phyloP scores from a whole-genome alignment of 2,888 invertebrate species.

The Resseliella maxima region DNA sequence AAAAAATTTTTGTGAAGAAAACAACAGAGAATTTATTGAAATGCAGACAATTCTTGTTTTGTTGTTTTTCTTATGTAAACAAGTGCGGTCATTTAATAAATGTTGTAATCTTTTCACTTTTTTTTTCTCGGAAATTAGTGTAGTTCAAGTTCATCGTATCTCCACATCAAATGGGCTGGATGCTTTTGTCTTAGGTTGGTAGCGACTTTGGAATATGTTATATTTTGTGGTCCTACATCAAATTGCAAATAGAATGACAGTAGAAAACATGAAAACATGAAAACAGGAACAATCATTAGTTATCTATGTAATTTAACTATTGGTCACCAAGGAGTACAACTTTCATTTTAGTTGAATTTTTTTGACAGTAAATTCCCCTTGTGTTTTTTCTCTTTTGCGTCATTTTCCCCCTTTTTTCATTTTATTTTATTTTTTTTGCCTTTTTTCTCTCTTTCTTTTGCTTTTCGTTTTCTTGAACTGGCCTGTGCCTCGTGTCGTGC shows the following conservation, averaged over 20 bases:
- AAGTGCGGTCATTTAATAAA: neutral
- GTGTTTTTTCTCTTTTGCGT: no score
- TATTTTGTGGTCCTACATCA: neutral
- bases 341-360: constrained; percentile 1
- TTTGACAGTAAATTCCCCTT: neutral
- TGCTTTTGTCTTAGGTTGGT: neutral
- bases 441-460: neutral
- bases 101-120: neutral
- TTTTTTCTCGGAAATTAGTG: neutral
- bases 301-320: constrained; percentile 30
- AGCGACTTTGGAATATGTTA: neutral
- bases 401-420: no score
- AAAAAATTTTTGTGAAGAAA: neutral
- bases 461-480: neutral
- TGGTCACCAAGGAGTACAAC: constrained; percentile 14
- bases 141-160: neutral
- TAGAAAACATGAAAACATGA: neutral
- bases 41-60: neutral
- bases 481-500: no score
- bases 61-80: neutral
- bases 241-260: neutral
- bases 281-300: neutral
- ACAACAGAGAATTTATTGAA: constrained; percentile 30
- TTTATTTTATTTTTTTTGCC: no score
- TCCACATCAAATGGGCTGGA: neutral